Conservation (phyloP, 2,113 vertebrate species). For the Leptobrachium leishanense region DNA sequence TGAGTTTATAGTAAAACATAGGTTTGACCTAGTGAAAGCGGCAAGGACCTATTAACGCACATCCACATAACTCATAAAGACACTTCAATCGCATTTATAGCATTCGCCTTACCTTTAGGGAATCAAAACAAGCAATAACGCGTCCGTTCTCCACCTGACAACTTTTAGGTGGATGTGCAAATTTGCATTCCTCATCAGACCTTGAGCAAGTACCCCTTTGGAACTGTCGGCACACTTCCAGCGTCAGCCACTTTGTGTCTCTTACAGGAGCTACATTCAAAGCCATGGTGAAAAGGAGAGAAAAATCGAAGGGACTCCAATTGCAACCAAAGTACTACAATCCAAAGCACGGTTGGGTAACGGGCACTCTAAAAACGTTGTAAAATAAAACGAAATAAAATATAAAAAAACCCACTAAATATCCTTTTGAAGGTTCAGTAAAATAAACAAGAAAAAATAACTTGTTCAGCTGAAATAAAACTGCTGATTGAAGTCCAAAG, state of each 20-base stretch:
- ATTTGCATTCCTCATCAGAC: slow-evolving; percentile 96
- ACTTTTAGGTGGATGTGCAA: slow-evolving; percentile 96
- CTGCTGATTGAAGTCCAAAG: slow-evolving; percentile 58
- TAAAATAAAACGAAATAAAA: slow-evolving; percentile 27
- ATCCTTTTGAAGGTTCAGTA: slow-evolving; percentile 52
- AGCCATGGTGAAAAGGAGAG: slow-evolving; percentile 75
- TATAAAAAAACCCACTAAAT: slow-evolving; percentile 2
- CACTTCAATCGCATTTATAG: background rate
- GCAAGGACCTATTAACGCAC: background rate
- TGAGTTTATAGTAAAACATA: too few relatives aligned
- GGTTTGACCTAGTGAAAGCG: background rate
- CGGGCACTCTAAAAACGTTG: slow-evolving; percentile 50
- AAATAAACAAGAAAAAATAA: slow-evolving; percentile 36
- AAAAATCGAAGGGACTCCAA: background rate
- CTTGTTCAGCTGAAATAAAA: slow-evolving; percentile 45
- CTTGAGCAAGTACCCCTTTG: slow-evolving; percentile 94
- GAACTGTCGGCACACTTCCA: slow-evolving; percentile 96
- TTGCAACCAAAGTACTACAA: too few relatives aligned
- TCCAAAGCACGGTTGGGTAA: slow-evolving; percentile 42
- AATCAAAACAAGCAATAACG: slow-evolving; percentile 97
- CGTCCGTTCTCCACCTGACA: slow-evolving; percentile 96
- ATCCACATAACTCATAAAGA: background rate
- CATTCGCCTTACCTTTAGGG: slow-evolving; percentile 85
- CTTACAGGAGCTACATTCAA: slow-evolving; percentile 88
- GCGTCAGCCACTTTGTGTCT: slow-evolving; percentile 94